Evolutionary conservation across 2,113 vertebrate species (phyloP).

Genomic region (Passer montanus): DNA sequence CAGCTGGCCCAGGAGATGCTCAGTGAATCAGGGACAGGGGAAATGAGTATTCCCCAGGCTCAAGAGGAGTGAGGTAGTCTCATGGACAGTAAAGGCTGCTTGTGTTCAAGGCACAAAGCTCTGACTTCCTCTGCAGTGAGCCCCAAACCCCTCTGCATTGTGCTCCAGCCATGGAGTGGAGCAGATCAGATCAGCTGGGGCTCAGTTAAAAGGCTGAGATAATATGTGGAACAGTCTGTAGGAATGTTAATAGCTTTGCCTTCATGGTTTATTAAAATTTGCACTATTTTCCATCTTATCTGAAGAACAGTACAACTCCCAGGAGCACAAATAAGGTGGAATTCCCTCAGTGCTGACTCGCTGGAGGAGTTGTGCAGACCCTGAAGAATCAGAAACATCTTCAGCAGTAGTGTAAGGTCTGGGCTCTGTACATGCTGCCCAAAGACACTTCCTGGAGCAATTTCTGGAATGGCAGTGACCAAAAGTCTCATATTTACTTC

Average conservation of each 20-base stretch:
- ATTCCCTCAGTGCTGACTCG: constrained; percentile 11
- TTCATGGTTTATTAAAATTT: constrained; percentile 15
- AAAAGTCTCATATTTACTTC: not conserved
- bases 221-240: not conserved
- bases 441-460: not conserved
- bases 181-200: not conserved
- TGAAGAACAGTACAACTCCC: not conserved
- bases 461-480: not conserved
- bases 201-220: not conserved
- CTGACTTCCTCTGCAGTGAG: not conserved
- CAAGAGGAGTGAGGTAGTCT: not conserved
- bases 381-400: not conserved
- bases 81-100: not conserved
- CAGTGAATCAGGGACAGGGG: not conserved
- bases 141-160: not conserved
- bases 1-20: not conserved
- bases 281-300: not conserved
- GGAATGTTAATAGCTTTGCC: constrained; percentile 3
- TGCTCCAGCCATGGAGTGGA: not conserved
- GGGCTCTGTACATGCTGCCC: not conserved
- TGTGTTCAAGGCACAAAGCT: not conserved
- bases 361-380: not conserved
- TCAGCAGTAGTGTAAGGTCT: not conserved
- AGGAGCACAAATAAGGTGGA: not conserved
- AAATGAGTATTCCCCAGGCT: not conserved